Conservation (phyloP, 2,888 invertebrate genomes). For the Phyto melanocephala region DNA sequence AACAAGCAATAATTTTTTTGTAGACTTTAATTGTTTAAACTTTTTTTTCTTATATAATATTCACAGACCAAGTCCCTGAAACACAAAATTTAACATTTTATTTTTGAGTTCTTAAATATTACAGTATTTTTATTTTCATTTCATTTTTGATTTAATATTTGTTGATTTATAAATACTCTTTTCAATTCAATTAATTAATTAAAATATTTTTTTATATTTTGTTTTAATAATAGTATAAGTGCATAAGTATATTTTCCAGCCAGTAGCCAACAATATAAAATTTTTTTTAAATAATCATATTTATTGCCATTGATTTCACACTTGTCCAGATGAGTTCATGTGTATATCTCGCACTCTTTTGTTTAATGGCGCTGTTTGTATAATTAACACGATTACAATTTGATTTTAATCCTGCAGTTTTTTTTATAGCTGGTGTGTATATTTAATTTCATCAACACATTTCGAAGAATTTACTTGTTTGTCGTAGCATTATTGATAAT, state of each 20-base stretch:
- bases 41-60: no score
- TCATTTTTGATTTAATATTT: not conserved
- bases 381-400: slow-evolving; percentile 42
- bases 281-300: not conserved
- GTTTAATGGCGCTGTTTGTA: not conserved
- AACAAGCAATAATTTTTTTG: no score
- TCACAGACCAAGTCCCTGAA: no score
- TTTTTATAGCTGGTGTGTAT: not conserved
- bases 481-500: no score
- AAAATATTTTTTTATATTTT: not conserved
- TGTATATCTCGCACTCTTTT: not conserved
- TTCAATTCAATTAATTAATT: not conserved
- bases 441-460: not conserved
- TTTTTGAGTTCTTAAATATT: no score
- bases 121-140: not conserved
- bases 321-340: slow-evolving; percentile 15
- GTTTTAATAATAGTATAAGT: not conserved
- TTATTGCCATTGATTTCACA: slow-evolving; percentile 11
- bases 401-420: slow-evolving; percentile 8
- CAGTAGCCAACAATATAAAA: not conserved
- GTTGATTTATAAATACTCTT: not conserved
- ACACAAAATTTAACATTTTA: no score
- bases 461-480: not conserved
- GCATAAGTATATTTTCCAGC: not conserved
- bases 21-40: no score